A percentile compares a stretch with the other conserved stretches of the same genome.
phyloP scores from a whole-genome alignment of 2,113 vertebrate species.

The Scophthalmus maximus region DNA sequence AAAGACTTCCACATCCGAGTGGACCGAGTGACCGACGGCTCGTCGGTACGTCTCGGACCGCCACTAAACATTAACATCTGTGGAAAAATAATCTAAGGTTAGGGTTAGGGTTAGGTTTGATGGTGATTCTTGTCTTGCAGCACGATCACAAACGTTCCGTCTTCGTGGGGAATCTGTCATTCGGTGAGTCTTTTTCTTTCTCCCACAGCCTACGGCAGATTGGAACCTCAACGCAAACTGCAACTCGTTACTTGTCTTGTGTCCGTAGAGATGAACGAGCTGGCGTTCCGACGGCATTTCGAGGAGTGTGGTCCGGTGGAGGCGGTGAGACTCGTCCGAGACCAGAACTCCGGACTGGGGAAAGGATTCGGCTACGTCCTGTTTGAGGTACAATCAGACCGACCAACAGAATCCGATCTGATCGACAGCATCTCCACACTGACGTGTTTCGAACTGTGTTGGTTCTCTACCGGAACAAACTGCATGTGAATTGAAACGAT shows the following conservation, averaged over 20 bases:
- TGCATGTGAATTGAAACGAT: no score
- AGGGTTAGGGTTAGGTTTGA: not conserved
- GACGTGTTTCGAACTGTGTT: no score
- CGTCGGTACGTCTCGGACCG: not conserved
- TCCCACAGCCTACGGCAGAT: no score
- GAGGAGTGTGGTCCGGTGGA: constrained; percentile 85
- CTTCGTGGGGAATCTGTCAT: constrained; percentile 94
- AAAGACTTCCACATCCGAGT: constrained; percentile 89
- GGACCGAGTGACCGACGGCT: constrained; percentile 83
- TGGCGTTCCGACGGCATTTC: constrained; percentile 86
- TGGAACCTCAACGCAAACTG: not conserved
- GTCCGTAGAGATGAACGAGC: constrained; percentile 84
- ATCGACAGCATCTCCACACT: no score
- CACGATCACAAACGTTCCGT: constrained; percentile 90
- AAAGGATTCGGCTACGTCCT: constrained; percentile 97
- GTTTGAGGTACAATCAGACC: constrained; percentile 90
- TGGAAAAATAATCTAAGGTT: no score
- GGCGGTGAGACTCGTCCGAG: constrained; percentile 89
- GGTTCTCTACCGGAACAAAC: no score
- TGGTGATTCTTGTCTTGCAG: constrained; percentile 73
- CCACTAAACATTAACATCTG: no score
- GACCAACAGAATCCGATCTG: no score
- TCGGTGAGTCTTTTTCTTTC: constrained; percentile 86
- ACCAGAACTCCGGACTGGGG: constrained; percentile 86
- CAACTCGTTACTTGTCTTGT: not conserved